Conservation (phyloP, 1,140 invertebrate genomes). For the Delia radicum region DNA sequence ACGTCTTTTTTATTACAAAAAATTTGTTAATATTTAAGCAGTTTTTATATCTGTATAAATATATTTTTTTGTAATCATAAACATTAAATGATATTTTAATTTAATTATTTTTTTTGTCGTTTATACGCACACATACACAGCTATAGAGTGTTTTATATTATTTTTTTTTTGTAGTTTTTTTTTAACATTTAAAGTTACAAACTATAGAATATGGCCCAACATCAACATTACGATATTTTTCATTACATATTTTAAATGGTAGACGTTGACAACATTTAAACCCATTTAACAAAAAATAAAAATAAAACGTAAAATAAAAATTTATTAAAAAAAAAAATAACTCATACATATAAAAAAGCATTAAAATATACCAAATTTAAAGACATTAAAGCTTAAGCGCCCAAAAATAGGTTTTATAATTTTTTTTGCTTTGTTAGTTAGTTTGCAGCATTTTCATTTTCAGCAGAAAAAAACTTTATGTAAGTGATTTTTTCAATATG, state of each 20-base stretch:
- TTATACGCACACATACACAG: neutral
- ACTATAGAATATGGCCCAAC: constrained; percentile 41
- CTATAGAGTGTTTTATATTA: neutral
- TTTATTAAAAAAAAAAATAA: constrained; percentile 29
- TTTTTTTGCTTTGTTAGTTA: neutral
- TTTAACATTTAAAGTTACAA: neutral
- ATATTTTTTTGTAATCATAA: too few species aligned
- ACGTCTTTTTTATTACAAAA: neutral
- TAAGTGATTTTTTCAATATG: neutral
- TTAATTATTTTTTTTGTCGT: neutral
- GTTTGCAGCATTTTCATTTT: too few species aligned
- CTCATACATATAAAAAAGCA: neutral
- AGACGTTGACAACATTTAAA: constrained; percentile 29
- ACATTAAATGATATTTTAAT: too few species aligned
- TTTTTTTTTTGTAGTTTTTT: neutral
- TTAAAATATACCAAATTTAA: neutral
- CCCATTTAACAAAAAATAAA: neutral
- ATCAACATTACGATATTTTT: constrained; percentile 57
- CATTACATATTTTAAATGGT: constrained; percentile 56
- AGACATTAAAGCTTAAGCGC: neutral
- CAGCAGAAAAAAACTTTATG: too few species aligned
- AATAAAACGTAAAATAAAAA: constrained; percentile 33
- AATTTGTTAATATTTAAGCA: neutral
- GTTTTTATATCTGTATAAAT: too few species aligned
- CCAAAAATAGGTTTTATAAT: neutral